Evolutionary conservation across 2,113 vertebrate species (phyloP), one percentile per base, ranked within the genome.

Genomic region (Vulpes vulpes): DNA sequence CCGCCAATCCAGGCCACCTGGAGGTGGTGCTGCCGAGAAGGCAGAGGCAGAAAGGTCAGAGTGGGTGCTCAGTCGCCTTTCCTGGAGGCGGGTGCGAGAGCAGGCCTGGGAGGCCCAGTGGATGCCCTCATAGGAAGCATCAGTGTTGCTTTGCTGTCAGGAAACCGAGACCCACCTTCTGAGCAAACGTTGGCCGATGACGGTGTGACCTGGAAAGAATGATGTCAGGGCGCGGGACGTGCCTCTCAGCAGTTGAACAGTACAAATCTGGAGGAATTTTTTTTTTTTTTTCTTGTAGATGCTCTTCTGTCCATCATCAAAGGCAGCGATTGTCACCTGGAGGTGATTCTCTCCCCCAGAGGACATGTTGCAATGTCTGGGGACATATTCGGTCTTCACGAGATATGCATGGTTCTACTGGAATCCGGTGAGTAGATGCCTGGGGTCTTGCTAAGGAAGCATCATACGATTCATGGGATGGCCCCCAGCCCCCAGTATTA

Each of bases 381-480:
- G 23, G 25, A 25, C n/a, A n/a, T 3, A 65, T 27, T 57, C 7
- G 55, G 17, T 53, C 76, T 25, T 62, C 67, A 62, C 0, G 8
- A 32, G 2, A 35, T 69, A 35, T 20, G 30, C 6, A 7, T 10
- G 12, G 35, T 32, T 11, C 32, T 8, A 23, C 49, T 32, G 11
- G 71, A n/a, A 32, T 15, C 23, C 8, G 6, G 19, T 3, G 30
- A 32, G 23, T 32, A 14, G 43, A 30, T 0, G 1, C 59, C 59
- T 17, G 6, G 0, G 20, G 32, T 4, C 1, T 15, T 17, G 9
- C 15, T 5, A 5, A 38, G 8, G 30, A 15, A 38, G 8, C 38
- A 15, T 4, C 55, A 2, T 73, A 67, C 6, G 11, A 4, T 8
- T 8, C 35, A 43, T 5, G 49, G 35, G 20, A 59, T 2, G 6